Percentiles rank a stretch among this genome's conserved stretches.
phyloP scores from a whole-genome alignment of 1,140 invertebrate genomes.

The Capitella teleta region DNA sequence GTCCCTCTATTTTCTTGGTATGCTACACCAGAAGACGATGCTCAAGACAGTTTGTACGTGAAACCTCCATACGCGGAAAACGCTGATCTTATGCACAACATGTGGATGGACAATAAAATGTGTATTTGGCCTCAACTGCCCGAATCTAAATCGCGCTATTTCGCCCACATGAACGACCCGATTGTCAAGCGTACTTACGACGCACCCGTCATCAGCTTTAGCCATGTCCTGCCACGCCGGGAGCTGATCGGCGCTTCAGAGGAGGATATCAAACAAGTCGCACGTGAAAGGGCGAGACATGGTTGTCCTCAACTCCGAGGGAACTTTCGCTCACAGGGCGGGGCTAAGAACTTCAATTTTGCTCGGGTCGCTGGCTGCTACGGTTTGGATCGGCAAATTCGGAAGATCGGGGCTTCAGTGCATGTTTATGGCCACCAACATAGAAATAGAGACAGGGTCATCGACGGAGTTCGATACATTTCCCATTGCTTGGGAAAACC shows the following conservation, averaged over 20 bases:
- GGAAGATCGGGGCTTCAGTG: slow-evolving; percentile 7
- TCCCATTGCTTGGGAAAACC: slow-evolving; percentile 15
- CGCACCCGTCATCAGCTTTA: slow-evolving; percentile 14
- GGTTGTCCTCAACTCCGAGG: background rate
- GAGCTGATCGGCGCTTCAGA: slow-evolving; percentile 7
- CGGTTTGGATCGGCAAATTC: slow-evolving; percentile 12
- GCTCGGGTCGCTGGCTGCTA: slow-evolving; percentile 12
- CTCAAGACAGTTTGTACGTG: slow-evolving; percentile 11
- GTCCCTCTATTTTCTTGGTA: slow-evolving; percentile 17
- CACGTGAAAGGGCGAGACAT: slow-evolving; percentile 4
- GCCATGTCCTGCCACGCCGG: slow-evolving; percentile 13
- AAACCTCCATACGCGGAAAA: background rate
- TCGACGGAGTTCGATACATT: slow-evolving; percentile 14
- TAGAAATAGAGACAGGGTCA: slow-evolving; percentile 12
- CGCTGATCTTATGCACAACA: background rate
- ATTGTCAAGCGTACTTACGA: slow-evolving; percentile 2
- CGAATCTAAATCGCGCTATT: slow-evolving; percentile 5
- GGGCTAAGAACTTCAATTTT: slow-evolving; percentile 13
- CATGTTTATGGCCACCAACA: slow-evolving; percentile 17
- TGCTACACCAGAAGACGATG: slow-evolving; percentile 14
- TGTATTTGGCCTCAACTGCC: slow-evolving; percentile 11
- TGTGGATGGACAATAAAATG: slow-evolving; percentile 17
- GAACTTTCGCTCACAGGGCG: background rate
- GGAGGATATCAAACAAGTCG: slow-evolving; percentile 1
- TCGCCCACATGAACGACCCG: slow-evolving; percentile 7